Evolutionary conservation across 2,888 invertebrate genomes (phyloP), one percentile per base, ranked within the genome.

Genomic region (Dyspetes luteomarginatus): DNA sequence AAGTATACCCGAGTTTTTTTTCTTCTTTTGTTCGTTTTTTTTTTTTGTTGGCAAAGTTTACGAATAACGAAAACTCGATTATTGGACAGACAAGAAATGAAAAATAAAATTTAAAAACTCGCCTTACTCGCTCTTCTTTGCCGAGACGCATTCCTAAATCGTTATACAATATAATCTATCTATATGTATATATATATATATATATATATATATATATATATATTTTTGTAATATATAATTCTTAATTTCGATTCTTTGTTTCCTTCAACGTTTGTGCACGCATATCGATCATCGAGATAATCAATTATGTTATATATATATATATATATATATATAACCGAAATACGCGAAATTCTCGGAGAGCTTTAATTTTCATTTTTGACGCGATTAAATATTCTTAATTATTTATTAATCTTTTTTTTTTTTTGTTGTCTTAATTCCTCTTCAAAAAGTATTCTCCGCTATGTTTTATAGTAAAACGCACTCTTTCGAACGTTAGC

Each of bases 231-330:
- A 30, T 74, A 74, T 64, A 45, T 75, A 75, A 56, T 67, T 41
- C 67, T 62, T 76, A 69, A 73, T 74, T 82, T 83, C 81, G 83
- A 72, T 81, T 81, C 73, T 76, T 80, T 77, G 67, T 75, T 74
- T 67, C 74, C 74, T 75, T 78, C 73, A 69, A 69, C 78, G 72
- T 48, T 78, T 58, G 62, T 30, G 71, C 62, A 74, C 67, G 71
- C 71, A 56, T 41, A 60, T 68, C 26, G 41, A 74, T 64, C 36
- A 65, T 62, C 52, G 22, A 58, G 19, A 58, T 67, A 48, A 56
- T 41, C 19, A 71, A 71, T 65, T 22, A 45, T 58, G 65, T 65
- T 52, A 36, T 28, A 48, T 69, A 68, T 62, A 15, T 36, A 43
- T 69, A 45, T 64, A 45, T 62, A 45, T 7, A 15, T 64, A 45